phyloP scores from a whole-genome alignment of 2,797 vertebrate genomes.

The Phoeniculus purpureus region DNA sequence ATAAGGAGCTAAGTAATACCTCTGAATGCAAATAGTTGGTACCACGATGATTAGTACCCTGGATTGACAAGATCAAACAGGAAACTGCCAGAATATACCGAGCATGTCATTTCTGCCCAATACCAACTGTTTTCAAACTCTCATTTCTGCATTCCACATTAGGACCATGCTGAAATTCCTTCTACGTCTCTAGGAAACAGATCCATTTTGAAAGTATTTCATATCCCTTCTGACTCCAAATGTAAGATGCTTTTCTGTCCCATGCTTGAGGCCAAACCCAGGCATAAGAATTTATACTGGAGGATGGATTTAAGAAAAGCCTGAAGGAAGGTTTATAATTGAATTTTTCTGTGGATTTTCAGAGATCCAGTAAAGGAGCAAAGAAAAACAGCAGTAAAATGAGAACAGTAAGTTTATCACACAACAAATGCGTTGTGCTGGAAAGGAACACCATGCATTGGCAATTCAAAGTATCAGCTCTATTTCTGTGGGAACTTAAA shows the following conservation, averaged over 20 bases:
- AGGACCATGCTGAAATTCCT: neutral
- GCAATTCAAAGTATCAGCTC: neutral
- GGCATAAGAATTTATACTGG: neutral
- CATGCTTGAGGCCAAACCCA: neutral
- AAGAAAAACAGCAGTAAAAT: neutral
- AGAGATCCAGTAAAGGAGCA: neutral
- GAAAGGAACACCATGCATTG: neutral
- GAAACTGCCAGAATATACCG: neutral
- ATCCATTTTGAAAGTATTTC: neutral
- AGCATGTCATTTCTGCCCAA: neutral
- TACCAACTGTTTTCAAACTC: neutral
- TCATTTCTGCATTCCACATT: neutral
- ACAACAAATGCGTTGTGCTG: neutral
- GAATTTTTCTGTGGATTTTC: neutral
- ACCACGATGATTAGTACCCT: neutral
- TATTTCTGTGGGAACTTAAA: neutral
- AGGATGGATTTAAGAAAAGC: neutral
- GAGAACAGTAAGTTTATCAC: neutral
- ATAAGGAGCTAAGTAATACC: neutral
- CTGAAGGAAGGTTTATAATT: neutral
- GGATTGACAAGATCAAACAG: neutral
- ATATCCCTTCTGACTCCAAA: neutral
- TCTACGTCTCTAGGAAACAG: constrained; percentile 4
- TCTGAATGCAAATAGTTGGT: neutral
- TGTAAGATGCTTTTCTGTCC: neutral